phyloP scores from a whole-genome alignment of 2,888 invertebrate genomes.

The Cheilosia grossa region DNA sequence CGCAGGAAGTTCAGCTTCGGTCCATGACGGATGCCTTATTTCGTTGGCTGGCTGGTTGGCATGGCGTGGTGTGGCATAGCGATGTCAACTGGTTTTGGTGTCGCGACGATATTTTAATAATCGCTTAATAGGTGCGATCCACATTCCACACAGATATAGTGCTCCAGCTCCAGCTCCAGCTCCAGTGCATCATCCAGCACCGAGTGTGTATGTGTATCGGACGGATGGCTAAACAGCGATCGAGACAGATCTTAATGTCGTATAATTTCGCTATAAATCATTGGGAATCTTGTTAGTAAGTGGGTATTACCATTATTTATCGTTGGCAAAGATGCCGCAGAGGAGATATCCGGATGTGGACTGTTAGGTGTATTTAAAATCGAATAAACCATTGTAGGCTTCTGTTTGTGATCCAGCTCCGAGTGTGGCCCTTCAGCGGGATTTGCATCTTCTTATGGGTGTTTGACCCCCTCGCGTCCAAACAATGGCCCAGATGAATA shows the following conservation, averaged over 20 bases:
- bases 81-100: slow-evolving; percentile 74
- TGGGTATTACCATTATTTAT: slow-evolving; percentile 75
- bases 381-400: slow-evolving; percentile 71
- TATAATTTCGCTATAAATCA: slow-evolving; percentile 73
- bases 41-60: slow-evolving; percentile 16
- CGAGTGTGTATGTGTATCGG: slow-evolving; percentile 9
- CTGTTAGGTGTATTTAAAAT: slow-evolving; percentile 71
- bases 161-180: neutral
- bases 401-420: slow-evolving; percentile 59
- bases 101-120: slow-evolving; percentile 75
- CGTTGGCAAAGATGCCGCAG: slow-evolving; percentile 59
- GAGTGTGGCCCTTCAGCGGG: slow-evolving; percentile 56
- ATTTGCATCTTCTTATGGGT: slow-evolving; percentile 61
- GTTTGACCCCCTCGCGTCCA: slow-evolving; percentile 44
- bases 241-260: slow-evolving; percentile 75
- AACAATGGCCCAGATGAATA: slow-evolving; percentile 19
- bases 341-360: slow-evolving; percentile 71
- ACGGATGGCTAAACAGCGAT: slow-evolving; percentile 70
- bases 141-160: slow-evolving; percentile 57
- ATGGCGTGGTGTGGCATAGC: no score
- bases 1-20: slow-evolving; percentile 59
- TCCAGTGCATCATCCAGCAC: neutral
- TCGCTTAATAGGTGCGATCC: slow-evolving; percentile 74
- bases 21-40: slow-evolving; percentile 62
- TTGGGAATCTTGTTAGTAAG: slow-evolving; percentile 72